Base-by-base conservation (phyloP, 2,113 vertebrate genomes). In the Poeciliopsis prolifica region DNA sequence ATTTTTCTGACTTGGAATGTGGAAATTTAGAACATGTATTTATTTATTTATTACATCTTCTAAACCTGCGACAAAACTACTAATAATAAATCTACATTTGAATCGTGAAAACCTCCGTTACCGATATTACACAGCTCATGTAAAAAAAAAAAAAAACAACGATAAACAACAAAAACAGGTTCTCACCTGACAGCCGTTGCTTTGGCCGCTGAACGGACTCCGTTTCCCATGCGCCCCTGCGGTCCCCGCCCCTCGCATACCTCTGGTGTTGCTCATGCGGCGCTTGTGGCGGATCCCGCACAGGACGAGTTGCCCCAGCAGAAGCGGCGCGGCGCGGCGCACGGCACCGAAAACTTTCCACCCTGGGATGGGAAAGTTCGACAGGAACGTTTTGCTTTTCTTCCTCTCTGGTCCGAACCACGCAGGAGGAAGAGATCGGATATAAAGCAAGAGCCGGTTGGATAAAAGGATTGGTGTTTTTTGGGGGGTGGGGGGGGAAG, bases 351-450 rank as follows among this genome's bases (percentile, higher is more conserved):
- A 84, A 37, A 87, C 73, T 89, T 93, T 87, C 65, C 75, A 54
- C 75, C 51, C 33, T 81, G 85, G 87, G 87, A 94, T 95, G 94
- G 88, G 62, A 74, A 75, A 81, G 75, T 91, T 87, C 44, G 66
- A 79, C 65, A 86, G 60, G 26, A 12, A 17, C 77, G 61, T 37
- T 61, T 81, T 70, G 42, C 70, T 67, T 66, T 81, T 22, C 35
- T 6, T 15, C 2, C 64, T 71, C 75, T 5, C 26, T 0, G 33
- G 42, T 10, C 14, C 72, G 58, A 66, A 1, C 70, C 3, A 12
- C 75, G 48, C 22, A 61, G 3, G 68, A 30, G n/a, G 75, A 1
- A 4, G 33, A 73, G 54, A 51, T 17, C 82, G 89, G 88, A 92
- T 87, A 1, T 92, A 93, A 90, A 75, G 66, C 68, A 11, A 72